phyloP scores from a whole-genome alignment of 2,888 invertebrate species.

The Plebejus argus region DNA sequence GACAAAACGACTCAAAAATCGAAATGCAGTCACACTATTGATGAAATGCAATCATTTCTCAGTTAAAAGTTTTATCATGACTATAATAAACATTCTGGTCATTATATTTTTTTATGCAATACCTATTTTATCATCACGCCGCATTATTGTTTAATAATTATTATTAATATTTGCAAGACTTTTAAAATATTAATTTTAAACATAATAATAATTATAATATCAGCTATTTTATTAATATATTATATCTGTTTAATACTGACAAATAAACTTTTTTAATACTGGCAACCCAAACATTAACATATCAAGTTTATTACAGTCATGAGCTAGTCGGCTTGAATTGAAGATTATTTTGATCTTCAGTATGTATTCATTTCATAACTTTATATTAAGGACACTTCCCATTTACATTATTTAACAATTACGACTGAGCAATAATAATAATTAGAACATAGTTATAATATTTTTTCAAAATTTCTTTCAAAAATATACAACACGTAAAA shows the following conservation, averaged over 20 bases:
- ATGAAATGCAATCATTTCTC: slow-evolving; percentile 42
- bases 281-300: not conserved
- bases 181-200: not conserved
- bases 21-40: slow-evolving; percentile 41
- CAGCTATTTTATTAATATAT: not conserved
- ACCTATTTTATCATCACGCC: not conserved
- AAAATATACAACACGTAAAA: slow-evolving; percentile 38
- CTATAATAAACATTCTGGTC: slow-evolving; percentile 24
- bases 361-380: slow-evolving; percentile 36
- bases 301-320: slow-evolving; percentile 31
- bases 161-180: not conserved
- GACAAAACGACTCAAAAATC: slow-evolving; percentile 38
- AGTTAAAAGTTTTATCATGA: slow-evolving; percentile 33
- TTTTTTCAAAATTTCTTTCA: slow-evolving; percentile 36
- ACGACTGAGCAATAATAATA: slow-evolving; percentile 45
- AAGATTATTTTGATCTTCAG: slow-evolving; percentile 27
- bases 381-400: slow-evolving; percentile 49
- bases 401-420: slow-evolving; percentile 47
- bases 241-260: not conserved
- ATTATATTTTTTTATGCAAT: not conserved
- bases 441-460: slow-evolving; percentile 37
- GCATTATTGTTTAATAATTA: not conserved
- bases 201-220: not conserved
- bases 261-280: not conserved
- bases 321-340: not conserved